Base-by-base conservation (phyloP, 23 tunicate genomes). In the Halocynthia aurantium region DNA sequence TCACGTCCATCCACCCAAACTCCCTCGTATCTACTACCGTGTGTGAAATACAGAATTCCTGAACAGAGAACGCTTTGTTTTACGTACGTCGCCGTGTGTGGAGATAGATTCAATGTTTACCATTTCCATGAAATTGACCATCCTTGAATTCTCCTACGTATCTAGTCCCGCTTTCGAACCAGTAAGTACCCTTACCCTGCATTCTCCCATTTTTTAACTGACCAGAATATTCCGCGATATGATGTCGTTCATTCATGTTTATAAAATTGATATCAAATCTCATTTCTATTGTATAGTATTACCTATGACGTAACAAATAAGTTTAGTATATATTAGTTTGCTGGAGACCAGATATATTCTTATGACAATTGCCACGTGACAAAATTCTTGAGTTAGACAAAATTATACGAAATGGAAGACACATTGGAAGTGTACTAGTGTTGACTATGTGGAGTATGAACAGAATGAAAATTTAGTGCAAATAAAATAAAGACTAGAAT, bases 131-230 rank as follows among this genome's bases (percentile, higher is more conserved):
- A 70, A 87, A 87, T 73, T 60, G 62, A 9, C 86, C 93, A 53
- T 87, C 86, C 69, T 57, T 60, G 55, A 87, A 87, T 50, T 77
- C 78, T n/a, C 93, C 93, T 49, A 75, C 86, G 72, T 87, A 87
- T 15, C 83, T 58, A 6, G 93, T 78, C n/a, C 78, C 82, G 5
- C 73, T 76, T 50, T 81, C 82, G 71, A 81, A 87, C 77, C 78
- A 70, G 71, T 81, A 87, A 7, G 55, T 76, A 7, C 93, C 93
- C n/a, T 76, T 20, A 50, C 86, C 83, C 11, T 81, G 83, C 93
- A 87, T 87, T 17, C 86, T 57, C 12, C 82, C 86, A 19, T 87
- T 81, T 40, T 76, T 64, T 6, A 87, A 15, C 10, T 82, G 74
- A 6, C 93, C 93, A 40, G 52, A 12, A 60, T 81, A 87, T 10